Evolutionary conservation across 1,140 invertebrate genomes (phyloP).

Genomic region (Drosophila sucinea): DNA sequence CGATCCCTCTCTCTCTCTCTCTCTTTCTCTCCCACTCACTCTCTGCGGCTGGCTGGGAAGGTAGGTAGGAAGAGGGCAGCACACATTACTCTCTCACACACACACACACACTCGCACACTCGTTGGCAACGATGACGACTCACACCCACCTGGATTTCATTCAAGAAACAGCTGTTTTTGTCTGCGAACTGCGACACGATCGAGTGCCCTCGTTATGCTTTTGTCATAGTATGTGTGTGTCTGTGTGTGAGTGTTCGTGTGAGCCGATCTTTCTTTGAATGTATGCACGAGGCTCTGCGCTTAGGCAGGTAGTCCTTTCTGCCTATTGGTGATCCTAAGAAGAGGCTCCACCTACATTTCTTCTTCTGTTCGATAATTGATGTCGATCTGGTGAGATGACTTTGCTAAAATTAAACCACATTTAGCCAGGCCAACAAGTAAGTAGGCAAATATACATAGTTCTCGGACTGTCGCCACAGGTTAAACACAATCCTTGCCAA

Average conservation of each 20-base stretch:
- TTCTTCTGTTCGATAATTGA: slow-evolving; percentile 49
- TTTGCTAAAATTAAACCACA: slow-evolving; percentile 38
- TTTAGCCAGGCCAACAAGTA: slow-evolving; percentile 30
- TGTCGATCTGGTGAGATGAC: slow-evolving; percentile 37
- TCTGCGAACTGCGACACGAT: slow-evolving; percentile 72
- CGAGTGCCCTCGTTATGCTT: slow-evolving; percentile 77
- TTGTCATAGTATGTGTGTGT: slow-evolving; percentile 35
- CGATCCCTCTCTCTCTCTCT: slow-evolving; percentile 26
- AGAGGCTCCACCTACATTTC: slow-evolving; percentile 60
- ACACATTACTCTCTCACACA: slow-evolving; percentile 9
- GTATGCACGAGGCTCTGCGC: slow-evolving; percentile 21
- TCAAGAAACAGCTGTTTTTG: slow-evolving; percentile 76
- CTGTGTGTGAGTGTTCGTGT: slow-evolving; percentile 3
- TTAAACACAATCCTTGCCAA: slow-evolving; percentile 55
- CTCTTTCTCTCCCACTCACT: slow-evolving; percentile 5
- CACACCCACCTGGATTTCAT: slow-evolving; percentile 75
- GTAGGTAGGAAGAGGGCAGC: slow-evolving; percentile 40
- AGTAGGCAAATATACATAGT: slow-evolving; percentile 49
- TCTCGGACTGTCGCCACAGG: slow-evolving; percentile 42
- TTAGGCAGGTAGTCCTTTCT: slow-evolving; percentile 61
- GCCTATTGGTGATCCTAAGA: slow-evolving; percentile 63
- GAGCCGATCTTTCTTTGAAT: slow-evolving; percentile 24
- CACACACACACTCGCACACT: slow-evolving; percentile 8
- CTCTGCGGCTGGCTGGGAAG: not conserved
- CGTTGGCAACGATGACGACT: not conserved